phyloP scores from a whole-genome alignment of 2,113 vertebrate species.

The Cnemophilus loriae region DNA sequence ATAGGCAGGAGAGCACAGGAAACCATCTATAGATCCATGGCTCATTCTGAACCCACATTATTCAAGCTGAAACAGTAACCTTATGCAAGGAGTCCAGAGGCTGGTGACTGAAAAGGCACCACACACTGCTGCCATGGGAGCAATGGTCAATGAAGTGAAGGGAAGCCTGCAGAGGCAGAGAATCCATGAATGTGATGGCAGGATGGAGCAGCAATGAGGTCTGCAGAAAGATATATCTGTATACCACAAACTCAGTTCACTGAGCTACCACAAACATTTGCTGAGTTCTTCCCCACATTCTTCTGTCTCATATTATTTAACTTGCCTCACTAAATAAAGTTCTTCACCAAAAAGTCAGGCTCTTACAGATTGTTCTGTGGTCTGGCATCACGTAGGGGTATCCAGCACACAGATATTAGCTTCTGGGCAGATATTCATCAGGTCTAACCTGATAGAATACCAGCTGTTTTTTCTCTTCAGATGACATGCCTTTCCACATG shows the following conservation, averaged over 20 bases:
- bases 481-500: background rate
- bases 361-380: background rate
- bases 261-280: background rate
- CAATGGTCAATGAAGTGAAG: fast-evolving
- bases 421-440: background rate
- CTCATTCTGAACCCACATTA: background rate
- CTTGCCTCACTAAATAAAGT: background rate
- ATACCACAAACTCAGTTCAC: background rate
- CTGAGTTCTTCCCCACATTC: background rate
- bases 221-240: background rate
- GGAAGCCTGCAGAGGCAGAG: background rate
- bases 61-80: background rate
- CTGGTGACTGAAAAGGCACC: background rate
- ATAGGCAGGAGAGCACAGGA: background rate
- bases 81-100: background rate
- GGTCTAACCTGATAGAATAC: background rate
- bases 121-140: fast-evolving
- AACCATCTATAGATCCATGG: background rate
- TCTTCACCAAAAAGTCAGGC: background rate
- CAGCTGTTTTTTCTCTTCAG: background rate
- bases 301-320: background rate
- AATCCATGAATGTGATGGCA: background rate
- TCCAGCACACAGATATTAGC: background rate
- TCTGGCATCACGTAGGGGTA: background rate
- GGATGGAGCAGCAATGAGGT: background rate